Evolutionary conservation across 1,140 invertebrate species (phyloP).

Genomic region (Diorhabda carinulata): DNA sequence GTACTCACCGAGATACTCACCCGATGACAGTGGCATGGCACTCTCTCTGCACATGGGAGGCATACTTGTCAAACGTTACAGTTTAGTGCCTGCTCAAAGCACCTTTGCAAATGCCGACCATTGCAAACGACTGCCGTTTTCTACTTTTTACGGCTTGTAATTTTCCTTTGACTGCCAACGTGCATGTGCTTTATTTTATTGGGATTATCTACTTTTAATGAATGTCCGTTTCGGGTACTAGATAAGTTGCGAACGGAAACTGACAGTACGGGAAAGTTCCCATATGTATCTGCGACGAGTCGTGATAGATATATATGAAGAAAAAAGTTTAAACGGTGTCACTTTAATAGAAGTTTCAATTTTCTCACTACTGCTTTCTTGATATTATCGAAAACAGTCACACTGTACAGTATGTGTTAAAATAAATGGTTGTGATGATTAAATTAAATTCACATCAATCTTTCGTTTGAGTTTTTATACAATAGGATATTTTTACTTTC

Average conservation of each 20-base stretch:
- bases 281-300: not conserved
- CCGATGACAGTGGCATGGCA: conserved; percentile 11
- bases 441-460: too few species aligned
- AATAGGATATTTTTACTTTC: too few species aligned
- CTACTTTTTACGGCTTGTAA: conserved; percentile 9
- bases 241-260: not conserved
- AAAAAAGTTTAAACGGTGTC: not conserved
- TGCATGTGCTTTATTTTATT: conserved; percentile 4
- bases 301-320: not conserved
- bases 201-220: conserved; percentile 5
- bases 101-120: conserved; percentile 14
- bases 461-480: too few species aligned
- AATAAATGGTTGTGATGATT: too few species aligned
- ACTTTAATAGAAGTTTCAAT: too few species aligned
- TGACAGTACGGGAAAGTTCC: conserved; percentile 1
- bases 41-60: conserved; percentile 10
- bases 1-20: not conserved
- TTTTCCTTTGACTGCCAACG: not conserved
- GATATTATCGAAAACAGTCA: too few species aligned
- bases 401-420: too few species aligned
- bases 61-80: conserved; percentile 15
- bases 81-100: conserved; percentile 13
- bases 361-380: too few species aligned
- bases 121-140: conserved; percentile 9
- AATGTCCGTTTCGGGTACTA: not conserved